A percentile compares a stretch with the other conserved stretches of the same genome.
These are phyloP conservation scores for Indicator indicator DNA, from an alignment of 2,113 vertebrate species.

Conservation along the genomic window DNA sequence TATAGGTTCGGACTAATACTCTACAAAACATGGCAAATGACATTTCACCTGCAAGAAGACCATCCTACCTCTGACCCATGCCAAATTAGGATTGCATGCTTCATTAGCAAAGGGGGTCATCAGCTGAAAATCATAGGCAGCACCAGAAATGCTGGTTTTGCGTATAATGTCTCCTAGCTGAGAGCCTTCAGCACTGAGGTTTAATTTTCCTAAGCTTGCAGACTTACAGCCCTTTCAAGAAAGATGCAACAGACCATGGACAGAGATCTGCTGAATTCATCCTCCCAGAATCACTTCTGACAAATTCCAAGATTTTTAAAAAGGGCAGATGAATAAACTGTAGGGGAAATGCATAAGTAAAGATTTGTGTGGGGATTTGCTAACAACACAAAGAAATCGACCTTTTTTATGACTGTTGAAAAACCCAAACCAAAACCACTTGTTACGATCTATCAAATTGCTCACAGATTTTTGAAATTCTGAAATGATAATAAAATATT, in stretches of 20 bases:
- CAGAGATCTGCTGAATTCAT: constrained; percentile 30
- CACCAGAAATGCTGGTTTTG: constrained; percentile 34
- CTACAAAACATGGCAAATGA: constrained; percentile 56
- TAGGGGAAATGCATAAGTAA: not conserved
- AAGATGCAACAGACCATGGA: constrained; percentile 22
- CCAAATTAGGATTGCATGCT: constrained; percentile 55
- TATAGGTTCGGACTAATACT: constrained; percentile 49
- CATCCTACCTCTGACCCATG: constrained; percentile 10
- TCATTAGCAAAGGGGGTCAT: constrained; percentile 65
- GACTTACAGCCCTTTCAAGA: not conserved
- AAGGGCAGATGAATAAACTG: not conserved
- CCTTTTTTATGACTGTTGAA: not conserved
- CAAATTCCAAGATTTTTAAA: not conserved
- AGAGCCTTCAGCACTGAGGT: not conserved
- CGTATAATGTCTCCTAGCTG: not conserved
- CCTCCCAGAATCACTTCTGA: not conserved
- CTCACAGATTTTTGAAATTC: not conserved
- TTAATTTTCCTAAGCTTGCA: constrained; percentile 15
- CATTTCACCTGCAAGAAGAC: constrained; percentile 58
- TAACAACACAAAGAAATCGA: not conserved
- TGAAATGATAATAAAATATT: not conserved
- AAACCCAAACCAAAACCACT: not conserved
- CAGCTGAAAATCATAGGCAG: constrained; percentile 46
- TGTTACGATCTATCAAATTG: not conserved
- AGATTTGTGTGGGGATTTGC: not conserved